A percentile compares a stretch with the other conserved stretches of the same genome.
Evolutionary conservation across 2,113 vertebrate species (phyloP).

Genomic region (Tetraodon nigroviridis): DNA sequence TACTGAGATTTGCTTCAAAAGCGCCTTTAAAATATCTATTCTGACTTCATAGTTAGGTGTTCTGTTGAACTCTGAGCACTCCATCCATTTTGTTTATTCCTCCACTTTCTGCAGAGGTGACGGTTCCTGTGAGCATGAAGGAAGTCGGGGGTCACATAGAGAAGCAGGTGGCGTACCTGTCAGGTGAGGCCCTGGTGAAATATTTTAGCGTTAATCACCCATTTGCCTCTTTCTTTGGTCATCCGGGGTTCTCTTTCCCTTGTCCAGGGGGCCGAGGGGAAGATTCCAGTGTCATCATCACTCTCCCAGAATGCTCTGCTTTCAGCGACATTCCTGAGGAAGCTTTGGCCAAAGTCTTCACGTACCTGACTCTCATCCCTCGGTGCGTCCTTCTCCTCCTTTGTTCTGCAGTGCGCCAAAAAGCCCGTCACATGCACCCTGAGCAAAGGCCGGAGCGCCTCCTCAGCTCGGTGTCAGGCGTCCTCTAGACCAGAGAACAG

Average conservation of each 20-base stretch:
- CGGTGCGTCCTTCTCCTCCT: slow-evolving; percentile 71
- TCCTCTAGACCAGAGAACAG: neutral
- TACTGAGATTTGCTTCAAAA: too few relatives aligned
- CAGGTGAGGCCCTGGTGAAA: slow-evolving; percentile 77
- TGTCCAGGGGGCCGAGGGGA: slow-evolving; percentile 87
- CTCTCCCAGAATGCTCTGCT: slow-evolving; percentile 86
- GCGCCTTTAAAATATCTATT: too few relatives aligned
- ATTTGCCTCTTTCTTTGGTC: neutral
- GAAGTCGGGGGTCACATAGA: slow-evolving; percentile 86
- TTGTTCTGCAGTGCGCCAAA: slow-evolving; percentile 71
- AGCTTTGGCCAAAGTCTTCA: slow-evolving; percentile 82
- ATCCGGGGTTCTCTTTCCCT: neutral
- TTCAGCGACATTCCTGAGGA: slow-evolving; percentile 88
- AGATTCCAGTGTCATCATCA: slow-evolving; percentile 90
- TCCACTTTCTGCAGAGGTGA: slow-evolving; percentile 68
- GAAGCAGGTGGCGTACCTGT: slow-evolving; percentile 90
- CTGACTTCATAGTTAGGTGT: too few relatives aligned
- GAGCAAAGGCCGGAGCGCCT: slow-evolving; percentile 37
- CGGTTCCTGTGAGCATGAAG: slow-evolving; percentile 76
- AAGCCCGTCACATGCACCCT: slow-evolving; percentile 48
- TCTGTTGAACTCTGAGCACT: neutral
- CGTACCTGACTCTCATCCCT: slow-evolving; percentile 85
- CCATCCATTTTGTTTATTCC: neutral
- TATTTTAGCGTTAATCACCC: neutral
- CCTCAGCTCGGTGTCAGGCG: slow-evolving; percentile 25